Base-by-base conservation (phyloP, 2,888 invertebrate genomes). In the Palloptera scutellata region DNA sequence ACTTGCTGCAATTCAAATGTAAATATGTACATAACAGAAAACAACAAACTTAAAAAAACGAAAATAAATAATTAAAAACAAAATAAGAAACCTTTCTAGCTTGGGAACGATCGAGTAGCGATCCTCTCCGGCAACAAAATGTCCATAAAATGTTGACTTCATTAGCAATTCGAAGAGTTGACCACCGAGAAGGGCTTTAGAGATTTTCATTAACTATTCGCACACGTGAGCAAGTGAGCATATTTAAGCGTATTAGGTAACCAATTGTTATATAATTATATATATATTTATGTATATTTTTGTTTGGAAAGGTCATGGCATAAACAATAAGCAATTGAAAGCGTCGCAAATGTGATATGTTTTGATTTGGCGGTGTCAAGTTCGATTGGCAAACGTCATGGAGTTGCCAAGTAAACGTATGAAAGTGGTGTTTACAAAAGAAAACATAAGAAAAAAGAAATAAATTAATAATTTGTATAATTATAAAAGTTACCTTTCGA, bases 111-210 rank as follows among this genome's bases (percentile, higher is more conserved):
- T 95, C 80, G 91, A 91, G 78, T 91, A 88, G 82, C 94, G 92
- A 84, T 96, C 93, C 82, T 97, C 95, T 69, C 99, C 99, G 61
- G 98, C 99, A 59, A 99, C 99, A 87, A 99, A 99, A 86, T 99
- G 99, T 13, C 98, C 98, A 86, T 98, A 99, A 87, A 99, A 97
- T 48, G 98, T 95, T 57, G 91, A 88, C 85, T 95, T 96, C 96
- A 99, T 97, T 71, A 96, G 75, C 71, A 87, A 77, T 67, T 91
- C 89, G 86, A 98, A 98, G 63, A 97, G 82, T 72, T 84, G 88
- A 80, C 92, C 90, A 41, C 98, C 98, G 67, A 97, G 81, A 61
- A 97, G 74, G 68, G 88, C 87, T 75, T 91, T 90, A 66, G 90
- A 86, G n/a, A 92, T 74, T 86, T 92, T 94, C 94, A 96, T 93